Base-by-base conservation (phyloP, 2,113 vertebrate species). In the Corythaeola cristata region DNA sequence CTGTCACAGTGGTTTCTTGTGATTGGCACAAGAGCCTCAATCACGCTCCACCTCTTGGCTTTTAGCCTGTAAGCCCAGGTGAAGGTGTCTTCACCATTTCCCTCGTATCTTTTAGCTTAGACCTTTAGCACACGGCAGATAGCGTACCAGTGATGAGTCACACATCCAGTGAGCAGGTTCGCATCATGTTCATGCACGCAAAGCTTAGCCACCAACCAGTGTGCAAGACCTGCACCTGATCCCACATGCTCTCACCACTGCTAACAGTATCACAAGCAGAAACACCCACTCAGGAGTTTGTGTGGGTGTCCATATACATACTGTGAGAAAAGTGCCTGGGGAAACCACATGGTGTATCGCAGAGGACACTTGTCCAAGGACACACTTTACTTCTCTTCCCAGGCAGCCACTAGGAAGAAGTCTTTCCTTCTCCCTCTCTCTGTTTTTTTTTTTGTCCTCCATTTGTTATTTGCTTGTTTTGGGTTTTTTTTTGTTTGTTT, bases 151-250 rank as follows among this genome's bases (percentile, higher is more conserved):
- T 68, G 5, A 20, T 19, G 17, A 28, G 11, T 44, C 50, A 63
- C 76, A 82, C n/a, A 50, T 22, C 44, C 67, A 60, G 16, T 1
- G 12, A 32, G 30, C 60, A 64, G 6, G 37, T n/a, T 60, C 50
- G 58, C 19, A 8, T 52, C 12, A 10, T 5, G 17, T 59, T 58
- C 1, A 1, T 1, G 1, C 22, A 67, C 5, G 15, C 24, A 67
- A 86, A 86, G 53, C 8, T 67, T 72, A 23, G 33, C 37, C 53
- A 68, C 9, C 23, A 58, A 41, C 33, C 11, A 53, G 26, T 1
- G 0, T 22, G 30, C 33, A 74, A 72, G 35, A 67, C 33, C 22
- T 37, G 47, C 32, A 35, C 11, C 41, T 24, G 47, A 32, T 22
- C 11, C 23, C 7, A 27, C 7, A 9, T 32, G 5, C 9, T 56